Percentiles rank a stretch among this genome's conserved stretches.
These are phyloP conservation scores for Podarcis lilfordi DNA, from an alignment of 2,797 vertebrate genomes.

Conservation along the genomic window DNA sequence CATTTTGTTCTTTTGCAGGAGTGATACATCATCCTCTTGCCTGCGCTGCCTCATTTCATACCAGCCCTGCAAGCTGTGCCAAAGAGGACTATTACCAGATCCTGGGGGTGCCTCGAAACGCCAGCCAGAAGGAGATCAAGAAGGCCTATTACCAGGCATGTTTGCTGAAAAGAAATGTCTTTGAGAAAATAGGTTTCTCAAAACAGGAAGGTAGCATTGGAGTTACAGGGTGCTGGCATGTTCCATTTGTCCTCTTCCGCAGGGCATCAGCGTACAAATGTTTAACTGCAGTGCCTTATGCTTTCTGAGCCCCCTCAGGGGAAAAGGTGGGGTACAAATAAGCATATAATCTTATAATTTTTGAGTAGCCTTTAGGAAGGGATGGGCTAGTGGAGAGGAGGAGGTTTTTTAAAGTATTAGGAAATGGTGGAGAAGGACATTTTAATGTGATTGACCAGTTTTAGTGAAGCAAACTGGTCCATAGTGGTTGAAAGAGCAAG, in stretches of 20 bases:
- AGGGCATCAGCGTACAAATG: not conserved
- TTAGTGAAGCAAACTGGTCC: not conserved
- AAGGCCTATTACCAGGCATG: constrained; percentile 97
- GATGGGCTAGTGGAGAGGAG: not conserved
- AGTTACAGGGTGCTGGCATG: not conserved
- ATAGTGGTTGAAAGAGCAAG: not conserved
- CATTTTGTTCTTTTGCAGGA: constrained; percentile 64
- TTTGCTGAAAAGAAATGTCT: not conserved
- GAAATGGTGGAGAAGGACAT: not conserved
- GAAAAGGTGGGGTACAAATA: too few relatives aligned
- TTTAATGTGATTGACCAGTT: not conserved
- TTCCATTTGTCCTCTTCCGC: not conserved
- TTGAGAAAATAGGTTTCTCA: not conserved
- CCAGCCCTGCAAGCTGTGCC: constrained; percentile 71
- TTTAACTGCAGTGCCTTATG: not conserved
- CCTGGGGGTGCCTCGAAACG: constrained; percentile 87
- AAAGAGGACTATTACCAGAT: constrained; percentile 95
- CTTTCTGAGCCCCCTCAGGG: not conserved
- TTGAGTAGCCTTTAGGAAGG: not conserved
- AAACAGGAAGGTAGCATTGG: not conserved
- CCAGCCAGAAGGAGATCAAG: constrained; percentile 96
- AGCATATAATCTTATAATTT: too few relatives aligned
- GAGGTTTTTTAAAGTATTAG: not conserved
- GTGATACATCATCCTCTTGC: constrained; percentile 66
- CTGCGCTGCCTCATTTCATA: constrained; percentile 82